Percentiles rank a stretch among this genome's conserved stretches.
phyloP scores from a whole-genome alignment of 2,113 vertebrate genomes.

The Tor tambroides region DNA sequence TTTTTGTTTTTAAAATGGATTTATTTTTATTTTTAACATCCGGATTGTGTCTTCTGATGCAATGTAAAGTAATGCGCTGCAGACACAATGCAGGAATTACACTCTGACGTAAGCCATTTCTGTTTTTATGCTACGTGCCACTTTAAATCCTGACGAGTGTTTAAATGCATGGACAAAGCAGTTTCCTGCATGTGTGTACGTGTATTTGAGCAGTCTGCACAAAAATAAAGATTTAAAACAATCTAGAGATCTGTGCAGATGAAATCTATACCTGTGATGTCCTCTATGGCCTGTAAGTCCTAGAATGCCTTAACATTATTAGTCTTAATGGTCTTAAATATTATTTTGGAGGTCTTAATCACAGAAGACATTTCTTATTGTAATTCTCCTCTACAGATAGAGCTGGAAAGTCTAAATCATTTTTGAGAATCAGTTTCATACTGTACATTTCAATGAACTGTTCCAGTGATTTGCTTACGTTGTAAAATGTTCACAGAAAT shows the following conservation, averaged over 20 bases:
- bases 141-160: conserved; percentile 61
- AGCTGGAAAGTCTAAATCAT: not conserved
- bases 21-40: conserved; percentile 61
- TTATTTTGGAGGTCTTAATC: not conserved
- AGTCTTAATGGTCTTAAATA: not conserved
- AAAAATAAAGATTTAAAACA: not conserved
- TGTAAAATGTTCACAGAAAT: too few relatives aligned
- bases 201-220: not conserved
- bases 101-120: conserved; percentile 57
- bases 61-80: conserved; percentile 66
- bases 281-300: not conserved
- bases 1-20: not conserved
- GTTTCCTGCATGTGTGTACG: conserved; percentile 71
- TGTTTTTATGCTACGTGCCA: conserved; percentile 70
- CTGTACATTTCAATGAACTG: not conserved
- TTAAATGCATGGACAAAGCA: conserved; percentile 74
- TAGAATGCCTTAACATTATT: not conserved
- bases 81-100: conserved; percentile 36
- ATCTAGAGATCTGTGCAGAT: not conserved
- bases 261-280: not conserved
- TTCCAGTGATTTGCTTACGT: not conserved
- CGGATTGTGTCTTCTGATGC: conserved; percentile 63
- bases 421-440: too few relatives aligned
- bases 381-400: not conserved
- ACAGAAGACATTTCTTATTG: not conserved